Percentiles rank a stretch among this genome's conserved stretches.
phyloP scores from a whole-genome alignment of 2,113 vertebrate species.

The Rhizomys pruinosus region DNA sequence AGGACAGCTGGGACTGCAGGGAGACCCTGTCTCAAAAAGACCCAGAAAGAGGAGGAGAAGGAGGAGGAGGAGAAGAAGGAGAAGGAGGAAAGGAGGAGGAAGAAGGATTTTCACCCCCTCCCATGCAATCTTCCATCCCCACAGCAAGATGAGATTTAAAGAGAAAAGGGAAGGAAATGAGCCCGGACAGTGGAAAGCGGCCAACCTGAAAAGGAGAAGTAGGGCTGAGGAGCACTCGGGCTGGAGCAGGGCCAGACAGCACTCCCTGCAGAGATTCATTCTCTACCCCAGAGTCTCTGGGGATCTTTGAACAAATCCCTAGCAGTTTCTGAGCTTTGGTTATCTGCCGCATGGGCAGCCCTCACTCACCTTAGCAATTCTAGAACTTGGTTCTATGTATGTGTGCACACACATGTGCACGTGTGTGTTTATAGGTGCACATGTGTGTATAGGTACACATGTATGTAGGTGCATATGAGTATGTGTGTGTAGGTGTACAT shows the following conservation, averaged over 20 bases:
- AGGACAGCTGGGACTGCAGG: no score
- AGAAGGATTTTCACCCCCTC: background rate
- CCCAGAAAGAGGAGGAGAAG: no score
- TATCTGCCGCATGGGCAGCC: background rate
- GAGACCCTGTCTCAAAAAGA: no score
- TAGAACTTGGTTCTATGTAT: background rate
- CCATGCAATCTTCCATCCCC: no score
- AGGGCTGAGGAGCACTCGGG: background rate
- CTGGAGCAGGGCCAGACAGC: background rate
- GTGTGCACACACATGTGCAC: background rate
- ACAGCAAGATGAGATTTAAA: background rate
- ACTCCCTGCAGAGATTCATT: no score
- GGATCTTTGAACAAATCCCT: background rate
- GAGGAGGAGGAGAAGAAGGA: no score
- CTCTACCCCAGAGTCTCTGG: background rate
- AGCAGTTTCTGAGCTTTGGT: background rate
- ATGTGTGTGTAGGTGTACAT: background rate
- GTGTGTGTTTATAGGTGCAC: background rate
- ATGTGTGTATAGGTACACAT: background rate
- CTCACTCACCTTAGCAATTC: background rate
- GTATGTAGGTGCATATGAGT: no score
- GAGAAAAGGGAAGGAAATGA: conserved; percentile 41
- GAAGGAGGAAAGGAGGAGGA: no score
- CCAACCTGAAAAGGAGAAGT: conserved; percentile 60
- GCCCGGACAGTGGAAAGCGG: background rate